Conservation (phyloP, 2,888 invertebrate genomes). For the Melolontha melolontha region DNA sequence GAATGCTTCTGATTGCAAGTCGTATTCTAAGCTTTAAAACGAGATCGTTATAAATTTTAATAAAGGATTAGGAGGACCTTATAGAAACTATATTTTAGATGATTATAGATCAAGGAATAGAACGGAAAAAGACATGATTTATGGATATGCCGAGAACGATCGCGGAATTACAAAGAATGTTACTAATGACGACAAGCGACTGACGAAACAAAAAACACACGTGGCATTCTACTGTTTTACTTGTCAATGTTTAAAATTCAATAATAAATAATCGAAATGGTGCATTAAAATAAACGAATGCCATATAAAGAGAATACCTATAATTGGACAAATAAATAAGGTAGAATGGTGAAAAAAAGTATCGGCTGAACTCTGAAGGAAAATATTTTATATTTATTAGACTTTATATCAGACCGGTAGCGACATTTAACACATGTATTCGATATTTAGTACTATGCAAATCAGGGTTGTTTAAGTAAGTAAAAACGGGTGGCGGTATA, state of each 20-base stretch:
- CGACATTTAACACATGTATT: conserved; percentile 56
- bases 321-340: conserved; percentile 58
- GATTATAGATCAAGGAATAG: too few relatives aligned
- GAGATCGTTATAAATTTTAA: too few relatives aligned
- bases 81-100: too few relatives aligned
- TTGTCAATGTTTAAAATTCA: conserved; percentile 38
- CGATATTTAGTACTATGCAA: conserved; percentile 59
- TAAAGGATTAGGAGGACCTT: too few relatives aligned
- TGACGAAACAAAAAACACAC: conserved; percentile 11
- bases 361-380: conserved; percentile 46
- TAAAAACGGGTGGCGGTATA: conserved; percentile 36
- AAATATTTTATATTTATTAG: conserved; percentile 60
- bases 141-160: conserved; percentile 10
- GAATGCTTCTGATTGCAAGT: too few relatives aligned
- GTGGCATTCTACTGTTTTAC: conserved; percentile 33
- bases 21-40: too few relatives aligned
- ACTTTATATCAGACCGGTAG: conserved; percentile 57
- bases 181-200: conserved; percentile 7
- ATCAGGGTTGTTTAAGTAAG: conserved; percentile 48
- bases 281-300: conserved; percentile 55
- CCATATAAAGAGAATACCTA: conserved; percentile 56
- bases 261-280: conserved; percentile 53
- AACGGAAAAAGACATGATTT: conserved; percentile 9
- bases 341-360: conserved; percentile 26
- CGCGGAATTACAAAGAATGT: neutral